These are phyloP conservation scores for Mus musculus DNA, from an alignment of 2,113 vertebrate genomes.

Conservation along the genomic window GRCm39 chr1:191181501-191182000, in stretches of 20 bases:
- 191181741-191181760: conserved; percentile 38
- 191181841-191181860: background rate
- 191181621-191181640: background rate
- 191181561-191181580: background rate
- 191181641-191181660: accelerated
- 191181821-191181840: background rate
- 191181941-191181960: conserved; percentile 52
- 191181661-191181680: background rate
- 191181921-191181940: conserved; percentile 13
- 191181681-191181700: background rate
- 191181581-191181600: background rate
- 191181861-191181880: background rate
- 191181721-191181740: background rate
- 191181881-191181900: conserved; percentile 62
- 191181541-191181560: background rate
- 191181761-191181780: conserved; percentile 5
- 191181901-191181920: conserved; percentile 38
- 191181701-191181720: background rate
- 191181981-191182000: background rate
- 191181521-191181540: background rate
- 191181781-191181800: background rate
- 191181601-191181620: background rate
- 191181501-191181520: background rate
- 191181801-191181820: background rate
- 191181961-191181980: background rate